Evolutionary conservation across 2,113 vertebrate species (phyloP).

Genomic region (Hippocampus zosterae): DNA sequence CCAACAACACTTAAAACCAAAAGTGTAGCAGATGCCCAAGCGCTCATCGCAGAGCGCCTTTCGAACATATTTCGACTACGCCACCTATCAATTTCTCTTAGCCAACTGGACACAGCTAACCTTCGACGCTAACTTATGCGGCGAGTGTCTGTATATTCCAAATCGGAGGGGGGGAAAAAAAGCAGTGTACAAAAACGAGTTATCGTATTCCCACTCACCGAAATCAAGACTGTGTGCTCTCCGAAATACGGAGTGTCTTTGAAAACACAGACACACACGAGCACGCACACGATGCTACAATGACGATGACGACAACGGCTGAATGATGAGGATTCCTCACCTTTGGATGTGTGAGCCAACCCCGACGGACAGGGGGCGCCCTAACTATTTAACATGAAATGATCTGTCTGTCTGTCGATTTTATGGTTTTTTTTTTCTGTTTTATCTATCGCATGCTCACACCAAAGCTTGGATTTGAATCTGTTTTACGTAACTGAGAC

Average conservation of each 20-base stretch:
- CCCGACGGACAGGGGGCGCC: constrained; percentile 25
- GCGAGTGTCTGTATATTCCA: constrained; percentile 9
- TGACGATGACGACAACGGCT: constrained; percentile 1
- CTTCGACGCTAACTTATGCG: neutral
- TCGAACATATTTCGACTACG: neutral
- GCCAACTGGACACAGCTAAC: constrained; percentile 1
- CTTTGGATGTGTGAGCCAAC: neutral
- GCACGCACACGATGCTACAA: neutral
- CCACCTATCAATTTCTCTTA: neutral
- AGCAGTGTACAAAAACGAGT: neutral
- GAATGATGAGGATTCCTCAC: constrained; percentile 9
- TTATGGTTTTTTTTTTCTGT: too few species aligned
- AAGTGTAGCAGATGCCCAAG: rapidly evolving
- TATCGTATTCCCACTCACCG: constrained; percentile 39
- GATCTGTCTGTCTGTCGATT: too few species aligned
- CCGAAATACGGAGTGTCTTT: constrained; percentile 14
- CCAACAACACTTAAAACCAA: rapidly evolving
- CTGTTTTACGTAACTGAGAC: too few species aligned
- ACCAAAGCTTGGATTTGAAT: too few species aligned
- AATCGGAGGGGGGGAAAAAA: neutral
- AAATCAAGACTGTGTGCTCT: constrained; percentile 15
- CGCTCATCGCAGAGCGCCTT: neutral
- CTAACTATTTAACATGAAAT: neutral
- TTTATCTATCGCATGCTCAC: too few species aligned
- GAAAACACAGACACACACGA: constrained; percentile 13